phyloP scores from a whole-genome alignment of 2,888 invertebrate species.

The Tuberolachnus salignus region DNA sequence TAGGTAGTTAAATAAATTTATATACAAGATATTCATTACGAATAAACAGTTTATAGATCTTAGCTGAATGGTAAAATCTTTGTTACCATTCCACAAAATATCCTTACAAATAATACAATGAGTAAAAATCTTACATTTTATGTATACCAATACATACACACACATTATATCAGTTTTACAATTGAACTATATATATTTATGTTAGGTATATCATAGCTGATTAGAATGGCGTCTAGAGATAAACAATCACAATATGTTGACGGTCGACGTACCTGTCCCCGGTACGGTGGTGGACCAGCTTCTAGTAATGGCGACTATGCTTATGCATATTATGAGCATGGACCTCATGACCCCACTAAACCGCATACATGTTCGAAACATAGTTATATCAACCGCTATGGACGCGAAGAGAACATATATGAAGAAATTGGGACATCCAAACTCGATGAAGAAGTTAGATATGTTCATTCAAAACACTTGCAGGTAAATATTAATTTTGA shows the following conservation, averaged over 20 bases:
- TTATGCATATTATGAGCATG: conserved; percentile 81
- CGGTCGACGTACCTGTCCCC: conserved; percentile 51
- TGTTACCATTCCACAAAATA: no score
- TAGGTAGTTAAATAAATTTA: no score
- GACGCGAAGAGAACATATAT: conserved; percentile 84
- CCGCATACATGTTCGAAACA: conserved; percentile 64
- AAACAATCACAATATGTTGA: conserved; percentile 53
- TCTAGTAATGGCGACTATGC: conserved; percentile 71
- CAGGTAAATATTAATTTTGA: conserved; percentile 57
- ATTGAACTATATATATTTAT: background rate
- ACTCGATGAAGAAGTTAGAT: conserved; percentile 81
- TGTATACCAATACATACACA: background rate
- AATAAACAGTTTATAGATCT: no score
- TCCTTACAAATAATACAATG: no score
- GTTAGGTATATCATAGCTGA: conserved; percentile 37
- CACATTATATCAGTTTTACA: background rate
- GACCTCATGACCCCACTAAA: conserved; percentile 62
- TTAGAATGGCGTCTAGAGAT: conserved; percentile 54
- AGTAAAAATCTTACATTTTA: no score
- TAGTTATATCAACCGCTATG: conserved; percentile 78
- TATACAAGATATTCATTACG: no score
- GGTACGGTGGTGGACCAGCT: conserved; percentile 46
- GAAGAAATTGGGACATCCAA: conserved; percentile 79
- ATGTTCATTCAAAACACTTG: conserved; percentile 82
- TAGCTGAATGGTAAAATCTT: no score